Percentiles rank a stretch among this genome's conserved stretches.
These are phyloP conservation scores for Pygathrix nemaeus DNA, from an alignment of 2,113 vertebrate species.

Conservation along the genomic window DNA sequence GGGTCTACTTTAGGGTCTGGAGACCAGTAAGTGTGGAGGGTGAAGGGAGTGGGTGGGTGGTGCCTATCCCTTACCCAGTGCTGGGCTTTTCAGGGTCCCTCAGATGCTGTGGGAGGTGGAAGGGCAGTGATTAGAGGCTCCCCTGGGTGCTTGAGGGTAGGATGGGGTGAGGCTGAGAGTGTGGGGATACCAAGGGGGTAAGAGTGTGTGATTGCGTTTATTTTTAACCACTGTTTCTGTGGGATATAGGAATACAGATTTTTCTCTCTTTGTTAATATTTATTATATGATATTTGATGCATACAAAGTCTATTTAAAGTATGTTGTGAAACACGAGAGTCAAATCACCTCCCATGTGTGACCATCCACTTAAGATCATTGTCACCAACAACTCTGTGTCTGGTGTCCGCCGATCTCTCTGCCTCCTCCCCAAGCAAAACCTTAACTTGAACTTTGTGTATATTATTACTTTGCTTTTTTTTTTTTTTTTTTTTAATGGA, in stretches of 20 bases:
- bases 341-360: rapidly evolving
- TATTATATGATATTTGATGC: not conserved
- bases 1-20: not conserved
- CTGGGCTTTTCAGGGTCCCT: not conserved
- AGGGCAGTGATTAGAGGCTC: not conserved
- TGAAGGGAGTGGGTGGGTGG: rapidly evolving
- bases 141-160: not conserved
- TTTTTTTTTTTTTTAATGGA: not conserved
- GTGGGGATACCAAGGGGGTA: not conserved
- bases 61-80: no score
- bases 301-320: not conserved
- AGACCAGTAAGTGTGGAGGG: not conserved
- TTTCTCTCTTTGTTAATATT: not conserved
- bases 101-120: not conserved
- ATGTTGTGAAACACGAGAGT: not conserved
- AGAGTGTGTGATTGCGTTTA: not conserved
- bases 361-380: not conserved
- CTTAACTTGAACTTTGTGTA: not conserved
- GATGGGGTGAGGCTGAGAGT: not conserved
- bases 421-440: not conserved
- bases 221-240: not conserved
- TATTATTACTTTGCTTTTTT: not conserved
- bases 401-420: rapidly evolving
- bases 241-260: not conserved
- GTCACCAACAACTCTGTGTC: no score